These are phyloP conservation scores for Neosilurus hyrtlii DNA, from an alignment of 2,797 vertebrate species.

Conservation along the genomic window DNA sequence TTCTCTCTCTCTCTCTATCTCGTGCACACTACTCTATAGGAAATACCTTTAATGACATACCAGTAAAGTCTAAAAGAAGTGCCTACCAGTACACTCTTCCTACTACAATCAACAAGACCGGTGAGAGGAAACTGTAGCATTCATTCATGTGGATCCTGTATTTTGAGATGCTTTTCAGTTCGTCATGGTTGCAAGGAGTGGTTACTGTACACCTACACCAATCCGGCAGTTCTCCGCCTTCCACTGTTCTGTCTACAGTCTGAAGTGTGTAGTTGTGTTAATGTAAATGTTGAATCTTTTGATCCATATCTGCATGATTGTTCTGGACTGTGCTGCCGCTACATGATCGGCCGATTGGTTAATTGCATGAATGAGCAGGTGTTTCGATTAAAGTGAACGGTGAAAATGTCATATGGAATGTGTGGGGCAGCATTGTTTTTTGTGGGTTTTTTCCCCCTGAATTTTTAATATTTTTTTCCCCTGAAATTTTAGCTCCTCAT, in stretches of 20 bases:
- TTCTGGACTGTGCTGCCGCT: neutral
- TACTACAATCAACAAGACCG: conserved; percentile 85
- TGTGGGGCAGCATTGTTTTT: neutral
- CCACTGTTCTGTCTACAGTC: neutral
- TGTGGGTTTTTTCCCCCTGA: neutral
- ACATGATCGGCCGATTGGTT: neutral
- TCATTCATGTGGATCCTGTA: neutral
- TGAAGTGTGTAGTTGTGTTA: neutral
- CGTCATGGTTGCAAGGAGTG: neutral
- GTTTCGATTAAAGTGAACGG: neutral
- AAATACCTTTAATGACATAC: conserved; percentile 80
- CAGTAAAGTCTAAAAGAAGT: conserved; percentile 93
- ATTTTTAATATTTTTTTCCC: neutral
- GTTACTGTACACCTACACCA: neutral
- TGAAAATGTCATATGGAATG: neutral
- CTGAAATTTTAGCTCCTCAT: conserved; percentile 73
- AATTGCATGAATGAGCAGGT: neutral
- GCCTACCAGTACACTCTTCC: conserved; percentile 88
- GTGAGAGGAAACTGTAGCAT: conserved; percentile 63
- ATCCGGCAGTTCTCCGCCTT: neutral
- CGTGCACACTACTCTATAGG: conserved; percentile 64
- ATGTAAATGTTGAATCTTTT: neutral
- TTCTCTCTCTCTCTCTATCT: neutral
- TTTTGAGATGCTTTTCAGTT: neutral
- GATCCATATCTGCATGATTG: neutral